These are phyloP conservation scores for Papilio polyxenes DNA, from an alignment of 1,140 invertebrate genomes.

Conservation along the genomic window DNA sequence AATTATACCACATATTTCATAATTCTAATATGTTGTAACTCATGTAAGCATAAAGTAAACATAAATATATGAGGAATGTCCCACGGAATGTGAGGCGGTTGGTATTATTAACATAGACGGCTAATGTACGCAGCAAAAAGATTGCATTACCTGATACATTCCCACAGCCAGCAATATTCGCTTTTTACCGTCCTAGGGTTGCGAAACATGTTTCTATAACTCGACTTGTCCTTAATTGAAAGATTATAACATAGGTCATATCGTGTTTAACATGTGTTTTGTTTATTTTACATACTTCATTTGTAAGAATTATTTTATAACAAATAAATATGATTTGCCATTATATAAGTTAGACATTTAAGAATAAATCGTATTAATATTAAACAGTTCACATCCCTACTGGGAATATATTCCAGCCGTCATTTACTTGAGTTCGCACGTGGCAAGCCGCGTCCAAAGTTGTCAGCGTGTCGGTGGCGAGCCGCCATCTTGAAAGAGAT, in stretches of 20 bases:
- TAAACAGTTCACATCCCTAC: slow-evolving; percentile 41
- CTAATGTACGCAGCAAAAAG: slow-evolving; percentile 67
- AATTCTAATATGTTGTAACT: not conserved
- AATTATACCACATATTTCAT: not conserved
- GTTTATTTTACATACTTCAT: slow-evolving; percentile 29
- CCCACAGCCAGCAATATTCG: slow-evolving; percentile 60
- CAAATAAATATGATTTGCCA: not conserved
- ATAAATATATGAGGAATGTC: slow-evolving; percentile 35
- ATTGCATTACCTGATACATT: slow-evolving; percentile 71
- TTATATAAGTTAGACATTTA: not conserved
- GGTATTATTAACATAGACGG: slow-evolving; percentile 47
- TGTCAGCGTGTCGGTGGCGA: slow-evolving; percentile 58
- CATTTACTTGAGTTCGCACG: slow-evolving; percentile 61
- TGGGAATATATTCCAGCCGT: slow-evolving; percentile 48
- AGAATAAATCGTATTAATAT: not conserved
- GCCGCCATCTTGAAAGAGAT: slow-evolving; percentile 66
- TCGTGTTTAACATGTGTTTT: slow-evolving; percentile 44
- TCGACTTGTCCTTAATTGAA: slow-evolving; percentile 54
- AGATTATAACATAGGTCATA: slow-evolving; percentile 48
- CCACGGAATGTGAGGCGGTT: slow-evolving; percentile 28
- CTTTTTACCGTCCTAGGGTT: slow-evolving; percentile 59
- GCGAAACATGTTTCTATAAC: slow-evolving; percentile 46
- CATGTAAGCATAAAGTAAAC: not conserved
- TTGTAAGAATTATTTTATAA: not conserved
- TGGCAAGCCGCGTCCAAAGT: slow-evolving; percentile 60